These are phyloP conservation scores for Cephalopachus bancanus DNA, from an alignment of 2,797 vertebrate species.

Conservation along the genomic window DNA sequence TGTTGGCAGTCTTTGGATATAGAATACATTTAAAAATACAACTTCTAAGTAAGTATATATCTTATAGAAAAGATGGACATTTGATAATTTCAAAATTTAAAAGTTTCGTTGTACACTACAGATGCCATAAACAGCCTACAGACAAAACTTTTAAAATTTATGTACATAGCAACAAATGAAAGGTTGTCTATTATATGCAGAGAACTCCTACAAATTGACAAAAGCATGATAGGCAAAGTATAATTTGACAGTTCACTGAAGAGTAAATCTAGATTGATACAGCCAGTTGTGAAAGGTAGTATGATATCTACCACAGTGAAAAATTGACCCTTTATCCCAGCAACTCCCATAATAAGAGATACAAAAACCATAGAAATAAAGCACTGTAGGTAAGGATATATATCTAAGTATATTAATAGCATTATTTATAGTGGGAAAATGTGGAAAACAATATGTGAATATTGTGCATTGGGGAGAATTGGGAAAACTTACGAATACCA, in stretches of 20 bases:
- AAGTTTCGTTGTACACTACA: neutral
- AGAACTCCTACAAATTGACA: neutral
- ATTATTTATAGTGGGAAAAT: slow-evolving; percentile 33
- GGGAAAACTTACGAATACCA: no score
- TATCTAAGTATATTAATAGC: slow-evolving; percentile 18
- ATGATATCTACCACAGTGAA: slow-evolving; percentile 19
- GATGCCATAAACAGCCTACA: neutral
- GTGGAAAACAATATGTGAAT: neutral
- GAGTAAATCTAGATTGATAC: neutral
- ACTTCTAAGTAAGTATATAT: slow-evolving; percentile 3
- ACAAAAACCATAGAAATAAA: slow-evolving; percentile 26
- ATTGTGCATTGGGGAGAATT: neutral
- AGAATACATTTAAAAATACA: slow-evolving; percentile 39
- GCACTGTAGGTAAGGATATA: neutral
- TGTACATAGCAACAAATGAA: neutral
- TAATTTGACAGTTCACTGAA: neutral
- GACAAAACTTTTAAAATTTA: neutral
- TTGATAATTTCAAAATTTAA: slow-evolving; percentile 36
- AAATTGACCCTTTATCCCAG: neutral
- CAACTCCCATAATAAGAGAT: neutral
- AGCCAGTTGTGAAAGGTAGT: neutral
- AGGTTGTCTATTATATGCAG: neutral
- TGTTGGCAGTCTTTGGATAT: neutral
- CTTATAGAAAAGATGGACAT: neutral
- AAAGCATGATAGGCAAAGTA: neutral